Evolutionary conservation across 2,888 invertebrate genomes (phyloP), one percentile per base, ranked within the genome.

Genomic region (Ormyrus rosae): DNA sequence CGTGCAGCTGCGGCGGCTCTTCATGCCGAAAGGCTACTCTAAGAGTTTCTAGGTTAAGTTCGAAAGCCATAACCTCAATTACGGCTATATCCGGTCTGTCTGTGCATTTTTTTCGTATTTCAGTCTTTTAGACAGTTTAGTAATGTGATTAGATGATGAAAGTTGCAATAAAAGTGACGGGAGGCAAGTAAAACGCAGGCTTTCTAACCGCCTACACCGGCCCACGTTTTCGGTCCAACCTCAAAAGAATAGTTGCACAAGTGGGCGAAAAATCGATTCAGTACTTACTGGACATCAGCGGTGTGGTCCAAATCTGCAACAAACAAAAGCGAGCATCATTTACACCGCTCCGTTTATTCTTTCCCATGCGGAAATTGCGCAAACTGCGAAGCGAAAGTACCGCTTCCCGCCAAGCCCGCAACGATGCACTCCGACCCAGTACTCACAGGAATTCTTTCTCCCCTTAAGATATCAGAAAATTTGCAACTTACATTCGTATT

Each of bases 241-340:
- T 79, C 78, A 73, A 69, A 78, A n/a, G 56, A 34, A 34, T 34
- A 34, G 34, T 34, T 34, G 34, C 4, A 4, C 34, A 34, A 34
- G 34, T 34, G 2, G 34, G 34, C 2, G 34, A 34, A 34, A 34
- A 34, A 34, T 34, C 4, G 34, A 34, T 34, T 34, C 34, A 34
- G 34, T 13, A 95, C 97, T 95, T 93, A 98, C 96, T 99, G 99
- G n/a, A 99, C 97, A 92, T 99, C 99, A 19, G 99, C 99, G 51
- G 99, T 98, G 90, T 99, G 99, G 89, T 99, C 99, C 90, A 99
- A 92, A 93, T 97, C 97, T 97, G 92, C 82, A 94, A 93, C 80
- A 85, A 83, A 83, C 85, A 80, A n/a, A 81, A 82, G 71, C 60
- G 70, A 63, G n/a, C 51, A 34, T 34, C 34, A 34, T 34, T 34